These are phyloP conservation scores for Cossypha polioptera DNA, from an alignment of 2,797 vertebrate genomes.

Conservation along the genomic window DNA sequence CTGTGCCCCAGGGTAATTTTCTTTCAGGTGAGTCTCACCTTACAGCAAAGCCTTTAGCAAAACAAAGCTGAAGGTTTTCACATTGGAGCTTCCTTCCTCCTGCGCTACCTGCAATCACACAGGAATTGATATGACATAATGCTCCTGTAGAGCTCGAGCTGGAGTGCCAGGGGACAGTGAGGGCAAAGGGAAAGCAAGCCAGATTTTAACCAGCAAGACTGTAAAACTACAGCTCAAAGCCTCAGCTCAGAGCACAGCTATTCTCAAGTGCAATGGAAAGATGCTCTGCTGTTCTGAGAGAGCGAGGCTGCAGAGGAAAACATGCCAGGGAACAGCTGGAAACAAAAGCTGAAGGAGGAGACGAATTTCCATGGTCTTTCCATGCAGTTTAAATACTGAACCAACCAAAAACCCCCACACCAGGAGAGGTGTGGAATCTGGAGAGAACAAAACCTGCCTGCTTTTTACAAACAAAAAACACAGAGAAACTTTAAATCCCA, in stretches of 20 bases:
- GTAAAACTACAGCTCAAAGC: background rate
- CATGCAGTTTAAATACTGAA: background rate
- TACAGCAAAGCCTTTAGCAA: background rate
- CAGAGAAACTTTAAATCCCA: background rate
- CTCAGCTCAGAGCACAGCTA: fast-evolving
- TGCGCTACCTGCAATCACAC: background rate
- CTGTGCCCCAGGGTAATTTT: background rate
- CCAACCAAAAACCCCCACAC: background rate
- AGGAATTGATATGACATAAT: background rate
- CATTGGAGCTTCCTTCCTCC: background rate
- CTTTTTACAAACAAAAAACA: background rate
- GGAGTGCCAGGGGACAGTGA: background rate
- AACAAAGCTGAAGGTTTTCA: background rate
- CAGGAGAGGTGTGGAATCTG: background rate
- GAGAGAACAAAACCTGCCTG: background rate
- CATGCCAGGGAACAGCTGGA: conserved; percentile 13
- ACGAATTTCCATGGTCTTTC: background rate
- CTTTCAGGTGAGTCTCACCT: background rate
- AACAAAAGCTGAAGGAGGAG: conserved; percentile 35
- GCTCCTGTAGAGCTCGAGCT: background rate
- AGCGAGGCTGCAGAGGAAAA: background rate
- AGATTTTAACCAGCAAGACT: background rate
- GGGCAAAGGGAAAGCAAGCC: background rate
- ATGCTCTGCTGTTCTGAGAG: background rate
- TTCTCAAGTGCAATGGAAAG: background rate